Evolutionary conservation across 2,888 invertebrate species (phyloP), one percentile per base, ranked within the genome.

Genomic region (Polydrusus tereticollis): DNA sequence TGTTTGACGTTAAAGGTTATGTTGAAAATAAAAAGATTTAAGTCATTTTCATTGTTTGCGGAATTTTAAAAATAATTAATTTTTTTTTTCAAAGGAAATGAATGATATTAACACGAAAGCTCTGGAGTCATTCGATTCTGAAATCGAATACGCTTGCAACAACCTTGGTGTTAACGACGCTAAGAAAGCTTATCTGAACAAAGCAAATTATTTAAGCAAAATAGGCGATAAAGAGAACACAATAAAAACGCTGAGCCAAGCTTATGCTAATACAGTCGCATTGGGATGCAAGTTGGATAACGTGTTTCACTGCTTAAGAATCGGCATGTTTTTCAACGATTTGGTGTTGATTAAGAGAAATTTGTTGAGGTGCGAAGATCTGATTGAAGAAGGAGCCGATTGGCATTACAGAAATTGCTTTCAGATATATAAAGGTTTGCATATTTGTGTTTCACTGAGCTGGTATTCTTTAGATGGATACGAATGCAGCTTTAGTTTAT

Each of bases 341-440:
- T 75, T 78, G 60, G 72, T 77, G 18, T 69, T 82, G 21, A 80
- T 82, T 77, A 79, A 78, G 29, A 77, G 76, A 33, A 84, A 83
- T 52, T 81, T 86, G 57, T 82, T 83, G 52, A 81, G 81, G 70
- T 83, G 83, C 1, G 82, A 83, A 62, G 79, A 80, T 38, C 70
- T 86, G 18, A 73, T 81, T n/a, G 79, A 78, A 73, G 75, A 73
- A 72, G 78, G 73, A 63, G 92, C 91, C 26, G 92, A 93, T 82
- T 93, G 93, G 93, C 92, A 92, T 82, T 86, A 91, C 21, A 85
- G 92, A 55, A 93, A 93, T 82, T 87, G 93, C 76, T 85, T 92
- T 50, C 91, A 91, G 83, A 92, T 92, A 1, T 90, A 90, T 80
- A 88, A 88, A 83, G 92, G 91, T 23, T 58, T 8, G 23, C 29